phyloP scores from a whole-genome alignment of 2,113 vertebrate species.

The rat (Rattus norvegicus) region GRCr8 NC_086029.1:45620501-45621000 shows the following conservation, averaged over 20 bases:
- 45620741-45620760: neutral
- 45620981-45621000: neutral
- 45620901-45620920: neutral
- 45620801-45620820: neutral
- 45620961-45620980: accelerated
- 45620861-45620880: neutral
- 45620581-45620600: neutral
- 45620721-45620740: neutral
- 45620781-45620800: neutral
- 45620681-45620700: neutral
- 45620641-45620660: neutral
- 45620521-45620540: neutral
- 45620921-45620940: neutral
- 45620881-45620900: neutral
- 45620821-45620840: accelerated
- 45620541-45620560: neutral
- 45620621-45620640: neutral
- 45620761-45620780: neutral
- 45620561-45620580: neutral
- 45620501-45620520: neutral
- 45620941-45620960: neutral
- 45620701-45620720: neutral
- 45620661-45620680: neutral
- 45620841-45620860: accelerated
- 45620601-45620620: neutral